These are phyloP conservation scores for Progne subis DNA, from an alignment of 2,113 vertebrate genomes.

Conservation along the genomic window DNA sequence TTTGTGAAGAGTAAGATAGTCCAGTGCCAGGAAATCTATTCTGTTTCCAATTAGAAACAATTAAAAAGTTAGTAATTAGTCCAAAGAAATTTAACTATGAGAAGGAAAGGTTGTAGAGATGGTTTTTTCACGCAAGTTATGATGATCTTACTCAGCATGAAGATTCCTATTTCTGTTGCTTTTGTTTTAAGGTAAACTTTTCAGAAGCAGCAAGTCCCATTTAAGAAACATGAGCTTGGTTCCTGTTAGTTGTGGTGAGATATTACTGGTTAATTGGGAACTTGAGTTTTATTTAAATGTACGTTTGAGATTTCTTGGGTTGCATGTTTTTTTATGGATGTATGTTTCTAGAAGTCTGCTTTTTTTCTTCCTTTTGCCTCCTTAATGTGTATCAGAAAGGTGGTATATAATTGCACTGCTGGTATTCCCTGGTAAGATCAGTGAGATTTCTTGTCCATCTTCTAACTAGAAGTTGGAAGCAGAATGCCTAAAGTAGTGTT, in stretches of 20 bases:
- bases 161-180: not conserved
- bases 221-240: not conserved
- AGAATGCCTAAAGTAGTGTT: not conserved
- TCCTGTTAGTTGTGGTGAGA: not conserved
- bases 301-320: not conserved
- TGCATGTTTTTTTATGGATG: not conserved
- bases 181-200: not conserved
- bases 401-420: not conserved
- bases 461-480: not conserved
- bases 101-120: not conserved
- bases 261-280: not conserved
- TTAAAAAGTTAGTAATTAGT: slow-evolving; percentile 49
- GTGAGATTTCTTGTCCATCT: not conserved
- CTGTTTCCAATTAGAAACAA: slow-evolving; percentile 67
- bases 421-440: not conserved
- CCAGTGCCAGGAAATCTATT: slow-evolving; percentile 64
- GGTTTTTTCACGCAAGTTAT: not conserved
- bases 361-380: not conserved
- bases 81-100: slow-evolving; percentile 50
- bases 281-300: not conserved
- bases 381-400: not conserved
- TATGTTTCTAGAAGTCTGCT: not conserved
- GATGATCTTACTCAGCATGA: not conserved
- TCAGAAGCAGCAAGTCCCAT: not conserved
- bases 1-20: slow-evolving; percentile 41